phyloP scores from a whole-genome alignment of 2,888 invertebrate genomes.

The Hesperia comma region DNA sequence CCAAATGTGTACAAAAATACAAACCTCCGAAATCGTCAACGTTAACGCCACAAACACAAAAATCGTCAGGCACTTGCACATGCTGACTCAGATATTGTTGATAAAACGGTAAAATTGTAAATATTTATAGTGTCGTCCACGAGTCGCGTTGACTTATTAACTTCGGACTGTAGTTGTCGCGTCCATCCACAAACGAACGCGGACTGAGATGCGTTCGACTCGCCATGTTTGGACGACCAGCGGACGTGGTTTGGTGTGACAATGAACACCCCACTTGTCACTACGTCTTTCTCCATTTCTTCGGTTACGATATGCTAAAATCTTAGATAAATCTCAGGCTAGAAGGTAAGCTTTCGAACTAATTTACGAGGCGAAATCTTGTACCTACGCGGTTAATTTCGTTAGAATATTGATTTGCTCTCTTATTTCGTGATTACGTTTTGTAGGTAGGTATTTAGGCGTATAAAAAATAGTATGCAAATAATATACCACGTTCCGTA shows the following conservation, averaged over 20 bases:
- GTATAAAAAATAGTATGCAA: too few species aligned
- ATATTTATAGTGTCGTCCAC: slow-evolving; percentile 68
- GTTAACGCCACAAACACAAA: slow-evolving; percentile 66
- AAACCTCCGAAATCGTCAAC: slow-evolving; percentile 71
- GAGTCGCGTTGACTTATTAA: slow-evolving; percentile 64
- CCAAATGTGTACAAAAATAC: slow-evolving; percentile 50
- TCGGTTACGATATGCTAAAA: neutral
- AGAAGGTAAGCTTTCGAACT: neutral
- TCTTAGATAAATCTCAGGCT: neutral
- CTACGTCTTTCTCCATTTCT: slow-evolving; percentile 28
- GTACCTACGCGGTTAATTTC: too few species aligned
- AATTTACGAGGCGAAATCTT: neutral
- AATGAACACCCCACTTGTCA: slow-evolving; percentile 63
- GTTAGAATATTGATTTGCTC: too few species aligned
- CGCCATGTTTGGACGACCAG: slow-evolving; percentile 50
- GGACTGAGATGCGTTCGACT: slow-evolving; percentile 65
- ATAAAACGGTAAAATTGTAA: slow-evolving; percentile 43
- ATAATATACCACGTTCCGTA: too few species aligned
- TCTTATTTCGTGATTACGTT: too few species aligned
- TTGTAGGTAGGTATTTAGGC: too few species aligned
- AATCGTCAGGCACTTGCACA: slow-evolving; percentile 72
- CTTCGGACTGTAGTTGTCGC: slow-evolving; percentile 62
- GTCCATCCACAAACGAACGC: slow-evolving; percentile 64
- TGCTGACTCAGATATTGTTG: slow-evolving; percentile 49
- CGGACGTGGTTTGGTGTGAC: slow-evolving; percentile 67